Base-by-base conservation (phyloP, 2,113 vertebrate species). In the Sinocyclocheilus grahami region DNA sequence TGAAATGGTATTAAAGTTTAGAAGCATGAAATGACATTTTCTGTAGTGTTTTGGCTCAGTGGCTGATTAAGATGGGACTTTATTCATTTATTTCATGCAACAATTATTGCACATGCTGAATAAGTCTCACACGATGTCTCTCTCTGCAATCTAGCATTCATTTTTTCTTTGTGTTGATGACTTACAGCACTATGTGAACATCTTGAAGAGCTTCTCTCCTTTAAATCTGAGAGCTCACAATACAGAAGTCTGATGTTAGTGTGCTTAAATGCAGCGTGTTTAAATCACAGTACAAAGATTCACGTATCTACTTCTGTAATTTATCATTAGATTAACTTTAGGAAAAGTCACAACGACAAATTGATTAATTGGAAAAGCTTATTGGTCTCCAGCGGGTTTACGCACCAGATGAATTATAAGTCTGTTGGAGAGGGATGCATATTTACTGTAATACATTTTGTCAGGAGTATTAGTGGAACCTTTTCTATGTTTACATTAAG, bases 241-340 rank as follows among this genome's bases (percentile, higher is more conserved):
- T 67, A 51, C 67, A 85, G 30, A 33, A 33, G 30, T 33, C 30
- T 33, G 30, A 33, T 33, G 30, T 33, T 33, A 69, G 37, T 22
- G 9, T 12, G n/a, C 16, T 77, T 77, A 77, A 27, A 53, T 30
- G 51, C 75, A 53, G 30, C 30, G 30, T 33, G 30, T 33, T 33
- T 33, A 33, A 33, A 33, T 33, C 30, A 20, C 6, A 51, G 11
- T 55, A 20, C 16, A 5, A 53, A 16, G 53, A 6, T 7, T 18
- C 1, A 6, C 16, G 20, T 20, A 20, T 20, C 55, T 55, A 20
- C 16, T 62, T 62, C 20, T n/a, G 20, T 3, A n/a, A n/a, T 86
- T 77, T 85, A 75, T 87, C 55, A 72, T 55, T 63, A 60, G 60
- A 27, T 85, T 16, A 51, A 63, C 42, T 83, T 79, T 48, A 79